phyloP scores from a whole-genome alignment of 2,797 vertebrate species.

The Orestias chungarensis region DNA sequence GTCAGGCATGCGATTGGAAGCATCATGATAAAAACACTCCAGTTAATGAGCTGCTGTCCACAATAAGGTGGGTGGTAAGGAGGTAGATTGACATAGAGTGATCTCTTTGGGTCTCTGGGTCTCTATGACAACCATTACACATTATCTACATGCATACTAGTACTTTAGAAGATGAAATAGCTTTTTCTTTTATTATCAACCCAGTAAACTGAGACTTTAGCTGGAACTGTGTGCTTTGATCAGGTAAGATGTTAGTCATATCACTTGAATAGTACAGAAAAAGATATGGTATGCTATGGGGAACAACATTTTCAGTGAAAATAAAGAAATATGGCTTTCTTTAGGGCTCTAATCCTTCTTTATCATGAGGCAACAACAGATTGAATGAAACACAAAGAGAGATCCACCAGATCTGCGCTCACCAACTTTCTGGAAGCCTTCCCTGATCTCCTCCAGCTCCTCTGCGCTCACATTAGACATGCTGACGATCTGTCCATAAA shows the following conservation, averaged over 20 bases:
- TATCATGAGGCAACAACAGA: no score
- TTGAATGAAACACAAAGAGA: constrained; percentile 15
- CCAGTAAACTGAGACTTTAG: neutral
- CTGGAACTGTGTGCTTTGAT: neutral
- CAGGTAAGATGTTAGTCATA: neutral
- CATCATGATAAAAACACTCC: neutral
- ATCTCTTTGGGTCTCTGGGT: neutral
- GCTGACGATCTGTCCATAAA: constrained; percentile 45
- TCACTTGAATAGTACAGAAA: no score
- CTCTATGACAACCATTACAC: neutral
- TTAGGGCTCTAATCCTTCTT: no score
- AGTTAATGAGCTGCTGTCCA: neutral
- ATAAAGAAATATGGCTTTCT: no score
- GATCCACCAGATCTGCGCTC: no score
- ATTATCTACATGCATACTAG: neutral
- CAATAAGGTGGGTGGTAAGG: neutral
- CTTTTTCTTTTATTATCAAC: neutral
- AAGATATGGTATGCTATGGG: neutral
- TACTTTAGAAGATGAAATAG: neutral
- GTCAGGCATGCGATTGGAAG: neutral
- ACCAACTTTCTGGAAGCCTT: constrained; percentile 94
- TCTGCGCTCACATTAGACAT: constrained; percentile 91
- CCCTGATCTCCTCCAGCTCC: constrained; percentile 90
- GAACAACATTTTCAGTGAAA: no score
- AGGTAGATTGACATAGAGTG: neutral